A percentile compares a stretch with the other conserved stretches of the same genome.
These are phyloP conservation scores for Drosophila helvetica DNA, from an alignment of 2,888 invertebrate species.

Conservation along the genomic window DNA sequence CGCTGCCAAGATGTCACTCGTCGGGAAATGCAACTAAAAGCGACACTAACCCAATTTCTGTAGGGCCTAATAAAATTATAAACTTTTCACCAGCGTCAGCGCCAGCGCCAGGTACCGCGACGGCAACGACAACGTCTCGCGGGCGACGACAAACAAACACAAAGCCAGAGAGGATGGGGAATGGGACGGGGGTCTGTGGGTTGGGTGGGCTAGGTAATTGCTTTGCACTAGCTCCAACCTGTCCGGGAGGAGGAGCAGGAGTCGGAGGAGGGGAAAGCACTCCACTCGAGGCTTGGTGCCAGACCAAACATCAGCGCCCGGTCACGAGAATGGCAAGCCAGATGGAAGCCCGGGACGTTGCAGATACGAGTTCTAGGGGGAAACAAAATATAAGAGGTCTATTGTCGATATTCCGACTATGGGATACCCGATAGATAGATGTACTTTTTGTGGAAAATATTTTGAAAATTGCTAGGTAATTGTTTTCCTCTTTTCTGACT, in stretches of 20 bases:
- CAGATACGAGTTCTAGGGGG: slow-evolving; percentile 8
- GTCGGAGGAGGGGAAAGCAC: slow-evolving; percentile 29
- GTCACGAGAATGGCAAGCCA: slow-evolving; percentile 33
- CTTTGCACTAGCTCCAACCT: slow-evolving; percentile 32
- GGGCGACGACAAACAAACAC: slow-evolving; percentile 20
- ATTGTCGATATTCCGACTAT: not conserved
- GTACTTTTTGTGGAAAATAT: not conserved
- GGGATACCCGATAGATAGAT: not conserved
- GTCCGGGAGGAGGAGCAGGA: slow-evolving; percentile 6
- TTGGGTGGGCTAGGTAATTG: slow-evolving; percentile 46
- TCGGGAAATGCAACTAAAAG: slow-evolving; percentile 51
- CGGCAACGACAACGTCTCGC: not conserved
- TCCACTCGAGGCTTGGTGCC: slow-evolving; percentile 23
- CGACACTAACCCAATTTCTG: slow-evolving; percentile 66
- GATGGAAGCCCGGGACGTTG: slow-evolving; percentile 23
- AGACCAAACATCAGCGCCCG: slow-evolving; percentile 28
- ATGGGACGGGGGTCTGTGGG: not conserved
- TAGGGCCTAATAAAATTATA: slow-evolving; percentile 69
- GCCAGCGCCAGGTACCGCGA: not conserved
- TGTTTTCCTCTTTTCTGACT: too few relatives aligned
- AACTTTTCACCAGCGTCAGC: slow-evolving; percentile 56
- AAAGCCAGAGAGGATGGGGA: not conserved
- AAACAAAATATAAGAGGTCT: not conserved
- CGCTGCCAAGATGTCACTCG: slow-evolving; percentile 52
- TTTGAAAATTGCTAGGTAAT: too few relatives aligned